A percentile compares a stretch with the other conserved stretches of the same genome.
Evolutionary conservation across 2,888 invertebrate genomes (phyloP).

Genomic region (Lysandra bellargus): DNA sequence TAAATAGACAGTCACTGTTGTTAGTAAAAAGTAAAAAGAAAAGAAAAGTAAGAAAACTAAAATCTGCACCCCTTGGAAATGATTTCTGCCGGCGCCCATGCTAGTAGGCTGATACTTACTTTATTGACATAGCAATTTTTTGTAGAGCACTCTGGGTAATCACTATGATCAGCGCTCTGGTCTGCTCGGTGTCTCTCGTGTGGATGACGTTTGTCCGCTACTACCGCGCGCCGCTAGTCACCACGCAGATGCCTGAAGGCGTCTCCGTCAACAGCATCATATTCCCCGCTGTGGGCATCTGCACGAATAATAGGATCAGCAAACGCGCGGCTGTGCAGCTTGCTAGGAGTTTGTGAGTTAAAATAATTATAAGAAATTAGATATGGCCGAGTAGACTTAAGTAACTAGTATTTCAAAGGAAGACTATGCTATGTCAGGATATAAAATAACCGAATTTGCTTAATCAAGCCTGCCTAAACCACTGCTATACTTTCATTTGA

Average conservation of each 20-base stretch:
- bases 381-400: too few relatives aligned
- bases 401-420: too few relatives aligned
- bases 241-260: constrained; percentile 71
- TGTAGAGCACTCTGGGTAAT: constrained; percentile 65
- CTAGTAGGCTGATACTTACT: not conserved
- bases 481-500: too few relatives aligned
- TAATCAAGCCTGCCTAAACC: too few relatives aligned
- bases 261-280: constrained; percentile 68
- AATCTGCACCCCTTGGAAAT: too few relatives aligned
- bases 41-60: too few relatives aligned
- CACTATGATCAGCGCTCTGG: constrained; percentile 61
- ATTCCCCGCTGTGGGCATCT: constrained; percentile 75
- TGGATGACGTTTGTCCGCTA: constrained; percentile 66
- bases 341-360: constrained; percentile 64
- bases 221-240: constrained; percentile 65
- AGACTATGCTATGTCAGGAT: too few relatives aligned
- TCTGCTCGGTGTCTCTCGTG: constrained; percentile 65
- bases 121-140: not conserved
- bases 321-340: constrained; percentile 60
- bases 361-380: not conserved
- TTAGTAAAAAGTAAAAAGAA: too few relatives aligned
- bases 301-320: constrained; percentile 74
- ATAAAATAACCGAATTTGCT: too few relatives aligned
- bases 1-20: too few relatives aligned
- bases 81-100: too few relatives aligned